Evolutionary conservation across 2,113 vertebrate genomes (phyloP), one percentile per base, ranked within the genome.

Genomic region (Rhodinocichla rosea): DNA sequence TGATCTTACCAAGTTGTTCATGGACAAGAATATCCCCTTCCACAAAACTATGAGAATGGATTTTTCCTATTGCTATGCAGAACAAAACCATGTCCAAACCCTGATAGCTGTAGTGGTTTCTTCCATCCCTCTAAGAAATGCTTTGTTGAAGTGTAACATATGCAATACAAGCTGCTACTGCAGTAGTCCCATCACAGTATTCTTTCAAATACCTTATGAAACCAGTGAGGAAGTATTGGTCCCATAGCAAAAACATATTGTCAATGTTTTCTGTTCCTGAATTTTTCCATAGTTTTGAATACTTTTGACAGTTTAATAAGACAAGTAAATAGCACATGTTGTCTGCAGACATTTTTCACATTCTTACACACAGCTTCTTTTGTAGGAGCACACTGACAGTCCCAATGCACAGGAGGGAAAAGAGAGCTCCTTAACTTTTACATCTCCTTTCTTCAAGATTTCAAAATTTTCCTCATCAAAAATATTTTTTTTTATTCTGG

Each of bases 11-110:
- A 42, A 70, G 39, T 23, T 74, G 32, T 20, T 88, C 40, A n/a
- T 1, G 2, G 52, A 30, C 9, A 71, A 68, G 20, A 45, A 8
- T 28, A 47, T 35, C 47, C 8, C 26, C 30, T 52, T 88, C 49
- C n/a, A 55, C 19, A 52, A 52, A 85, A 33, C 3, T 4, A 0
- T 0, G 0, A 32, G 16, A 69, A 67, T 5, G 10, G 6, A 4
- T 73, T 80, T 86, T 63, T 64, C 52, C 9, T 49, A 1, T 12
- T 53, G 6, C 33, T 45, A 9, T 52, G 23, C 32, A 59, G 52
- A 74, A 70, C 10, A 71, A 80, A 90, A 30, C 5, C 18, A 33
- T 5, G 8, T 40, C 39, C 42, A 55, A 19, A 62, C 7, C 47
- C 27, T 16, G 7, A 59, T 0, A 26, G 19, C 13, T 77, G 14